Evolutionary conservation across 53 echinoderm and acorn worm genomes (phyloP), one percentile per base, ranked within the genome.

Genomic region (Zoroaster sp.): DNA sequence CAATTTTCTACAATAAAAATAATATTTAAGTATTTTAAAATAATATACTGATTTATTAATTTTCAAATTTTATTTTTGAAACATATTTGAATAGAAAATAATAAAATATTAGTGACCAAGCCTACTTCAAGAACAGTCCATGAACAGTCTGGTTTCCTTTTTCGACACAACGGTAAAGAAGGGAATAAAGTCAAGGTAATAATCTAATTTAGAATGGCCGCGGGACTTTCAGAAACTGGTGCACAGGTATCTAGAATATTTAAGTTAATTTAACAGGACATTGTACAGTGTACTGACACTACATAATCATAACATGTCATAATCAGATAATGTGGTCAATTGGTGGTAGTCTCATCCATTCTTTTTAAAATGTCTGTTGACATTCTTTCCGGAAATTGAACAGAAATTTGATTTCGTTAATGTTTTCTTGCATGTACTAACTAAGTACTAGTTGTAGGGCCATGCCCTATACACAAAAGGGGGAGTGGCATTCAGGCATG

Each of bases 221-320:
- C 92, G 88, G 92, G 83, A 73, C 34, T 88, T 88, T 92, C 88
- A 44, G 88, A 92, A 81, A 92, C 92, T 23, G 88, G 83, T 47
- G 83, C 92, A 1, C 92, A 92, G 74, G 92, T 92, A 82, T 30
- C 7, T 36, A n/a, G n/a, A 72, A 72, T n/a, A n/a, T n/a, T n/a
- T n/a, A n/a, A n/a, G n/a, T n/a, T n/a, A n/a, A n/a, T n/a, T n/a
- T n/a, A n/a, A n/a, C n/a, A n/a, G n/a, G n/a, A n/a, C n/a, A n/a
- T n/a, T n/a, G n/a, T n/a, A n/a, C n/a, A n/a, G n/a, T n/a, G n/a
- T n/a, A n/a, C n/a, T n/a, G n/a, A n/a, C n/a, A n/a, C n/a, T n/a
- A n/a, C n/a, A n/a, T n/a, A n/a, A n/a, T n/a, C n/a, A n/a, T n/a
- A n/a, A n/a, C n/a, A n/a, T n/a, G n/a, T n/a, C n/a, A n/a, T n/a